Percentiles rank a stretch among this genome's conserved stretches.
Evolutionary conservation across 2,888 invertebrate species (phyloP).

Genomic region (Spilosoma lubricipeda): DNA sequence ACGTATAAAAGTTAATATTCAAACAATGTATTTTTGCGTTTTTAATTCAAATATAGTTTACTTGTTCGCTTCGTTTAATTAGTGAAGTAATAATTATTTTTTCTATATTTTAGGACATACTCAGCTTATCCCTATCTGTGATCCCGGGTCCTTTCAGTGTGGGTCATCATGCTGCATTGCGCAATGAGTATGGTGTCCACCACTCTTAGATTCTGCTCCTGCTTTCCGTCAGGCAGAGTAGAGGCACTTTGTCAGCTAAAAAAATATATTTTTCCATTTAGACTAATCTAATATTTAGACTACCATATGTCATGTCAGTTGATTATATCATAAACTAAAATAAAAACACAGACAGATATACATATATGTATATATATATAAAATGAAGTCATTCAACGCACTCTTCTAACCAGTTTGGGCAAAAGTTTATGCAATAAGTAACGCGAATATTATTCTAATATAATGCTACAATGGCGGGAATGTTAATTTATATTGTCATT

Average conservation of each 20-base stretch:
- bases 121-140: neutral
- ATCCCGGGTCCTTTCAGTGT: too few relatives aligned
- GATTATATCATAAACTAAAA: neutral
- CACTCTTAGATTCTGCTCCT: too few relatives aligned
- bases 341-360: neutral
- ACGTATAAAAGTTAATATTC: neutral
- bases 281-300: too few relatives aligned
- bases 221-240: too few relatives aligned
- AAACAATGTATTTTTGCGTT: neutral
- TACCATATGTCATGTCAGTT: too few relatives aligned
- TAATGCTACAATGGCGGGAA: constrained; percentile 5
- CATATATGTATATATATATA: neutral
- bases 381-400: neutral
- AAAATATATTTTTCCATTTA: too few relatives aligned
- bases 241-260: too few relatives aligned
- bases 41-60: neutral
- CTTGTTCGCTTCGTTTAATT: neutral
- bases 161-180: too few relatives aligned
- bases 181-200: too few relatives aligned
- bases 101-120: neutral
- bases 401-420: neutral
- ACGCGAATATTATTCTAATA: constrained; percentile 13
- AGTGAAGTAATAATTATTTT: neutral
- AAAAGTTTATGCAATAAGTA: constrained; percentile 7
- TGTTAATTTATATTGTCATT: constrained; percentile 7